Evolutionary conservation across 2,888 invertebrate genomes (phyloP), one percentile per base, ranked within the genome.

Genomic region (Agapostemon virescens): DNA sequence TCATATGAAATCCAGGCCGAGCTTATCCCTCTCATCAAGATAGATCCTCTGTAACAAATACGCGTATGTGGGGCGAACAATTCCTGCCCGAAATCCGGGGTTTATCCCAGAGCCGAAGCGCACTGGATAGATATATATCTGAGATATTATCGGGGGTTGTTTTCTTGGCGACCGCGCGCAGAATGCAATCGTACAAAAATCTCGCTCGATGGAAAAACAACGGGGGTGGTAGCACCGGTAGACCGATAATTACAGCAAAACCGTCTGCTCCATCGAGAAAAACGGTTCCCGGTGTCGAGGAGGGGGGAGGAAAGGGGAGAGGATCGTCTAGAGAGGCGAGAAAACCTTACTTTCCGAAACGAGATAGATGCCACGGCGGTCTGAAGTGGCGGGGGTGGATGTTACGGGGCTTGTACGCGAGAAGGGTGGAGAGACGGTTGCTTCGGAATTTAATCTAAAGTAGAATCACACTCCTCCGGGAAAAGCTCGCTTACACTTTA

Each of bases 391-490:
- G 20, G 38, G n/a, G 58, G 67, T n/a, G 49, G n/a, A n/a, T 49
- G 49, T 49, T n/a, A 49, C 11, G 61, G 69, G 49, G 68, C 67
- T 30, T 63, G 73, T n/a, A 15, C 36, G 20, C 36, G 49, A 66
- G 36, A 63, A 68, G 68, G 38, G 13, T 11, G 49, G 45, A 26
- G 20, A 33, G 63, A 36, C 45, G 70, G 77, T 85, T 87, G 86
- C 85, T 88, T 88, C 84, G 89, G 90, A 90, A 90, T 90, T 90
- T 90, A 90, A 90, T 90, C 90, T 90, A 89, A 89, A 90, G 90
- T 90, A 88, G 89, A 89, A 89, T 90, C 87, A 83, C 84, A 79
- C 86, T 82, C 83, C 83, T 84, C 76, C 71, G 81, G 69, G 74
- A 73, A 77, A 74, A 79, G 85, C 88, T 86, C 84, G 84, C 81